Evolutionary conservation across 2,113 vertebrate species (phyloP), one percentile per base, ranked within the genome.

Genomic region (Scartelaos histophorus): DNA sequence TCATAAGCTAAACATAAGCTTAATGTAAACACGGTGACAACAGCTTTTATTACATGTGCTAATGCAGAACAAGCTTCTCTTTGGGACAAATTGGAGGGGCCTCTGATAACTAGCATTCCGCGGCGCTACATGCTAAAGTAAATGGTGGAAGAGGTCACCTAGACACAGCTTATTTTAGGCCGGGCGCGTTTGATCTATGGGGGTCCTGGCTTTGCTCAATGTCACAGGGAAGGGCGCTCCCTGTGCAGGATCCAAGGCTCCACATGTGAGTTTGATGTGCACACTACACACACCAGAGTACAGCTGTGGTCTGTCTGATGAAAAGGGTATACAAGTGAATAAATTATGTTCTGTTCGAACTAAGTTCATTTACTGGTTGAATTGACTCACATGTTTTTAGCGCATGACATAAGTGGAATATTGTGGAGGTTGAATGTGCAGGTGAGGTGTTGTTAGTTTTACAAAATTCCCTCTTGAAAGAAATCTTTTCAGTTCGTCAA

Each of bases 171-270:
- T 89, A 82, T 84, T 89, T 90, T 81, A 88, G 85, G 72, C 78
- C 69, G 81, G 69, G 71, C 17, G 11, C 83, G 80, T 87, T 90
- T 91, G 89, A 91, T 93, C 87, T 90, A 89, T 87, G 76, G 82
- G 80, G 82, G 81, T 73, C 86, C 88, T 91, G 83, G 83, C 71
- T 80, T 90, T 82, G 82, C 73, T 92, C 90, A 93, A 82, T 90
- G 90, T 92, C 85, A 88, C 66, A 61, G 47, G 62, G 74, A 88
- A 90, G 83, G 89, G 85, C 85, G 78, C 80, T 83, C 81, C 81
- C 79, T 75, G 68, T 82, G 69, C 73, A 71, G 74, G 76, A 91
- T 86, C 76, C 29, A 66, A 81, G 62, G 25, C 66, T 78, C 69
- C 73, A 77, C 76, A 73, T 75, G 64, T 73, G 82, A 81, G 68